Evolutionary conservation across 1,140 invertebrate species (phyloP), one percentile per base, ranked within the genome.

Genomic region (Caenorhabditis brenneri): DNA sequence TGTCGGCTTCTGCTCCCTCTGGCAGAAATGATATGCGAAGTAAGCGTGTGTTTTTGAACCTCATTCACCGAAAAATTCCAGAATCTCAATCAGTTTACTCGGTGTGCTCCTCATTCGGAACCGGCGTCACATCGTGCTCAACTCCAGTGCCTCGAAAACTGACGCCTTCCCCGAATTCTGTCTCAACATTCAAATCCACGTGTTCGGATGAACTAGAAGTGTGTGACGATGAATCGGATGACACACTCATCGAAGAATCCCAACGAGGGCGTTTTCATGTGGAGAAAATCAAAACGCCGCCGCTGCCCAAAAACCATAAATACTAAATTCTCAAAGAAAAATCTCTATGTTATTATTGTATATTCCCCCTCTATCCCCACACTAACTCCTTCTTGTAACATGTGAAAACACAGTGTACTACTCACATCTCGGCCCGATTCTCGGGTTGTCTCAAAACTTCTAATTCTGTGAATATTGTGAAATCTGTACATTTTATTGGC

Each of bases 91-190:
- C 65, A 15, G 65, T 74, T 5, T 74, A 74, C 36, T 74, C 65
- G 0, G 65, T 74, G 36, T 74, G 65, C n/a, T 74, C 65, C 10
- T 74, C 65, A 15, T 74, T 74, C 19, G 65, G 65, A 10, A 74
- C 65, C 6, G 65, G 65, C 10, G 36, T 74, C 22, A 42, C 42
- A n/a, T 46, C 65, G 9, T 74, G 65, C 36, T 74, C 65, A 4
- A 74, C 65, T 42, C 65, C 65, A 74, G 36, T 74, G n/a, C 10
- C 9, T 22, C 5, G 10, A 10, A 16, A n/a, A 46, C n/a, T 15
- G 24, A 12, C 33, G 65, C 2, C 36, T 33, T 46, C 65, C 7
- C 3, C 65, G 36, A n/a, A 12, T 19, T 74, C 65, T 22, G 36
- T 42, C n/a, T 74, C 65, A 24, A 42, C 65, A 7, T 74, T 74